Percentiles rank a stretch among this genome's conserved stretches.
These are phyloP conservation scores for Falco punctatus DNA, from an alignment of 2,113 vertebrate genomes.

Conservation along the genomic window DNA sequence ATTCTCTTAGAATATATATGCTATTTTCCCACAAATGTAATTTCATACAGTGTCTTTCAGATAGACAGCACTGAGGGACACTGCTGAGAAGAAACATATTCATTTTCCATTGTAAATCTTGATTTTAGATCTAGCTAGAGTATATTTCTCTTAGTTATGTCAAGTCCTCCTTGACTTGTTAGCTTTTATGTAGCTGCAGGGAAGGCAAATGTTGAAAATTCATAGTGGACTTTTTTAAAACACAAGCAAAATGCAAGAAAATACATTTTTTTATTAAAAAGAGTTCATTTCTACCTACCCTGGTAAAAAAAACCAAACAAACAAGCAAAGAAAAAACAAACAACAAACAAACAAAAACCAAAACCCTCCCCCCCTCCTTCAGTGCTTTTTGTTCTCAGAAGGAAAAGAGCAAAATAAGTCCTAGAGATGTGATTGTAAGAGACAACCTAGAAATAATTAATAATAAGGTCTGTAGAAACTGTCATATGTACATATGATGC, in stretches of 20 bases:
- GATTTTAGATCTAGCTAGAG: not conserved
- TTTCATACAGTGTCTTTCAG: not conserved
- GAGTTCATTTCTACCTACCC: not conserved
- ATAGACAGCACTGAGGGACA: not conserved
- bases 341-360: no score
- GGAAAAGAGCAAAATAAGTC: not conserved
- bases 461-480: constrained; percentile 22
- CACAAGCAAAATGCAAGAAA: not conserved
- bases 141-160: not conserved
- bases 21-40: not conserved
- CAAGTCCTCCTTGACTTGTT: not conserved
- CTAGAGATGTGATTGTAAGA: not conserved
- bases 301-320: not conserved
- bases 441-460: constrained; percentile 48
- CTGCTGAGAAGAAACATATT: not conserved
- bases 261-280: not conserved
- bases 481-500: constrained; percentile 11
- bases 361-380: not conserved
- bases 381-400: not conserved
- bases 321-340: no score
- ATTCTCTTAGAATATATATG: not conserved
- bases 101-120: not conserved
- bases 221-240: not conserved
- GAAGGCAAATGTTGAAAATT: not conserved
- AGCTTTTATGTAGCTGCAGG: not conserved